These are phyloP conservation scores for Trichogramma dendrolimi DNA, from an alignment of 2,888 invertebrate genomes.

Conservation along the genomic window DNA sequence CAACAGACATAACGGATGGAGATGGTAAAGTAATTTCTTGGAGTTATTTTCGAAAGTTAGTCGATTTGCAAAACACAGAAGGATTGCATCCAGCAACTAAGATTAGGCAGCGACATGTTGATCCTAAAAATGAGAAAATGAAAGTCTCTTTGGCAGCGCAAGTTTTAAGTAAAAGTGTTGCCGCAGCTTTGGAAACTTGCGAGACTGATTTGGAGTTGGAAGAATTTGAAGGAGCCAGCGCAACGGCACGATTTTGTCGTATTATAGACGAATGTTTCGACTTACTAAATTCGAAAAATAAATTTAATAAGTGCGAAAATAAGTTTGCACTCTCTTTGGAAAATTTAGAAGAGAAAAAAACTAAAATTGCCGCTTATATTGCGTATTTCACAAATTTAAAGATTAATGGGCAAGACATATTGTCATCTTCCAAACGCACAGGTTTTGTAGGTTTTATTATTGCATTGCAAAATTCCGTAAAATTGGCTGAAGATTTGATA, in stretches of 20 bases:
- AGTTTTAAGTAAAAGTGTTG: slow-evolving; percentile 30
- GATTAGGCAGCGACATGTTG: slow-evolving; percentile 28
- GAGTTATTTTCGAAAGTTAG: slow-evolving; percentile 29
- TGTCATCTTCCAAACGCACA: slow-evolving; percentile 12
- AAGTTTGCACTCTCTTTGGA: too few relatives aligned
- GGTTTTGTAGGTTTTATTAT: slow-evolving; percentile 23
- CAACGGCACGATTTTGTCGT: slow-evolving; percentile 29
- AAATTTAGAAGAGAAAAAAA: too few relatives aligned
- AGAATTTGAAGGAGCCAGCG: slow-evolving; percentile 11
- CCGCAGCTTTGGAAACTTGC: slow-evolving; percentile 28
- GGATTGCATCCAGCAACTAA: slow-evolving; percentile 30
- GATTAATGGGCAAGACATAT: slow-evolving; percentile 5
- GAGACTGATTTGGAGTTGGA: slow-evolving; percentile 13
- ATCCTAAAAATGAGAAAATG: slow-evolving; percentile 26
- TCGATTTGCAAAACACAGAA: slow-evolving; percentile 30
- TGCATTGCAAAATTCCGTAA: slow-evolving; percentile 9
- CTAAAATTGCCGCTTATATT: too few relatives aligned
- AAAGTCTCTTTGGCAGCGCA: too few relatives aligned
- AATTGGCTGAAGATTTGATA: slow-evolving; percentile 13
- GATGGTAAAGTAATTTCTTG: slow-evolving; percentile 18
- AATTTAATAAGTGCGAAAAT: slow-evolving; percentile 14
- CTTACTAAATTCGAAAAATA: slow-evolving; percentile 31
- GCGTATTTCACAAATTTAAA: too few relatives aligned
- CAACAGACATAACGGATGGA: neutral
- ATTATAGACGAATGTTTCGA: slow-evolving; percentile 34